phyloP scores from a whole-genome alignment of 2,888 invertebrate species.

The Lithosia quadra region DNA sequence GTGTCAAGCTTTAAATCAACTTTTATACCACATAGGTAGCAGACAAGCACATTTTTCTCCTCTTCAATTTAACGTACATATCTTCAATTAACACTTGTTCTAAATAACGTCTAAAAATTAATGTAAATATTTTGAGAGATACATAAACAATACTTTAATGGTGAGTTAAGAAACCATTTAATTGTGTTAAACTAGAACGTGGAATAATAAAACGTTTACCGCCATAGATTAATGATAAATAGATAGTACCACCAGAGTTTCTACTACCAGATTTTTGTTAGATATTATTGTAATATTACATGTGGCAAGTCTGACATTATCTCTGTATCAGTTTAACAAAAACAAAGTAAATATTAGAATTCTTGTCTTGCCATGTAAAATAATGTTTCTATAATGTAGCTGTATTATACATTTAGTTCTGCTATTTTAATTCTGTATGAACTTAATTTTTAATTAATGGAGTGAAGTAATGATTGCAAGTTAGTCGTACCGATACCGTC shows the following conservation, averaged over 20 bases:
- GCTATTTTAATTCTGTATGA: too few species aligned
- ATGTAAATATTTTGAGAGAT: background rate
- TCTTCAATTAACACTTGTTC: slow-evolving; percentile 3
- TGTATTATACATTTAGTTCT: too few species aligned
- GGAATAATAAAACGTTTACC: background rate
- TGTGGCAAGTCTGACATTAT: background rate
- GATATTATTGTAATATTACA: background rate
- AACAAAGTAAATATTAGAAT: background rate
- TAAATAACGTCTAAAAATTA: slow-evolving; percentile 1
- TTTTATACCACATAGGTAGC: too few species aligned
- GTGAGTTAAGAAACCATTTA: background rate
- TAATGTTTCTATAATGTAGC: too few species aligned
- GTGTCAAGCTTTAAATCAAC: too few species aligned
- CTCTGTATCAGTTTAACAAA: background rate
- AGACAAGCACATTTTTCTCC: too few species aligned
- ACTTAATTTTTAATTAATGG: too few species aligned
- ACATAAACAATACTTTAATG: background rate
- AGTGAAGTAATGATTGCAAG: too few species aligned
- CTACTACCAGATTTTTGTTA: too few species aligned
- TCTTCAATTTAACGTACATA: too few species aligned
- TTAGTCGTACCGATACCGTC: too few species aligned
- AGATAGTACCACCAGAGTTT: too few species aligned
- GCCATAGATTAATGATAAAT: background rate
- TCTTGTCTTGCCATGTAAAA: background rate
- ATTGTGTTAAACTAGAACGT: background rate